These are phyloP conservation scores for Epiblema foenella DNA, from an alignment of 2,888 invertebrate genomes.

Conservation along the genomic window DNA sequence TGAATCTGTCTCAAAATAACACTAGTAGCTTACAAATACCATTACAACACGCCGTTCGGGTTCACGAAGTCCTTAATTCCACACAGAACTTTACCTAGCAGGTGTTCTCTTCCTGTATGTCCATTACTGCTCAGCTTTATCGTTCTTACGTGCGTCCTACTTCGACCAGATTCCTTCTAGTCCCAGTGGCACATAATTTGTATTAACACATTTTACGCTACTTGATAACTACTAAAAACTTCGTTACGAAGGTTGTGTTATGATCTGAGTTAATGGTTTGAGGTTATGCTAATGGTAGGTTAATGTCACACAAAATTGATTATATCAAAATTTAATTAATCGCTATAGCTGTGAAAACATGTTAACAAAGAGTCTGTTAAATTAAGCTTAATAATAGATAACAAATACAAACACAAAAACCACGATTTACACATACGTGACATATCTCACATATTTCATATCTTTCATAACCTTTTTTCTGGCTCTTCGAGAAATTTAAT, in stretches of 20 bases:
- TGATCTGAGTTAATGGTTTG: slow-evolving; percentile 10
- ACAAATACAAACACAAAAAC: too few species aligned
- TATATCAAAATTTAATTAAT: too few species aligned
- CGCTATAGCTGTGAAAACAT: background rate
- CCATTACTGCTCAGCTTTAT: slow-evolving; percentile 11
- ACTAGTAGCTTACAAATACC: background rate
- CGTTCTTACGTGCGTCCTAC: slow-evolving; percentile 8
- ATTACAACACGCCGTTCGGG: background rate
- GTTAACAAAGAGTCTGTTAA: background rate
- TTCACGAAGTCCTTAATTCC: background rate
- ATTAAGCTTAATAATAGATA: too few species aligned
- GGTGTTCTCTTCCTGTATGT: background rate
- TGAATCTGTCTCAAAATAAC: too few species aligned
- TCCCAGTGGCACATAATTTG: slow-evolving; percentile 1
- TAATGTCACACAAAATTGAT: background rate
- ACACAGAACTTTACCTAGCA: background rate
- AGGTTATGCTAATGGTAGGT: slow-evolving; percentile 12
- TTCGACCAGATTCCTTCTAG: background rate
- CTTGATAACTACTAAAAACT: slow-evolving; percentile 9
- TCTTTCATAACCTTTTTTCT: too few species aligned
- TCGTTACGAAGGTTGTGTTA: slow-evolving; percentile 20
- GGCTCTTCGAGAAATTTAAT: too few species aligned
- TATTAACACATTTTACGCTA: slow-evolving; percentile 9
- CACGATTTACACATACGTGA: too few species aligned
- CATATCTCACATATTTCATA: too few species aligned